Base-by-base conservation (phyloP, 1,140 invertebrate genomes). In the Muscidifurax raptorellus region DNA sequence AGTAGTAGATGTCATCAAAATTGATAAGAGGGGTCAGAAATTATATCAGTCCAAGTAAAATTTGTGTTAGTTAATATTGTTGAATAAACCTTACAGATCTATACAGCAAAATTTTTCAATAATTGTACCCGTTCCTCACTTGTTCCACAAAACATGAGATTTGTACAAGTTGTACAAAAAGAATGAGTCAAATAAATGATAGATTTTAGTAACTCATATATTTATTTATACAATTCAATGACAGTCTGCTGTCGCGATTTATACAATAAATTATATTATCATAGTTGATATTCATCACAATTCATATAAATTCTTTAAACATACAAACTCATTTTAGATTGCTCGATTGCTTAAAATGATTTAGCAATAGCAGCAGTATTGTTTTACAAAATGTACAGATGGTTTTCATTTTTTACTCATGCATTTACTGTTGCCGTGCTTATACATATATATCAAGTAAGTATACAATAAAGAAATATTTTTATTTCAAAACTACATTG, bases 1-100 rank as follows among this genome's bases (percentile, higher is more conserved):
- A 88, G 85, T 86, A 89, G 79, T 80, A 88, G 59, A 79, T 74
- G 75, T 83, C 82, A 84, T 79, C 44, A 59, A 78, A 83, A 79
- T 79, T 67, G 59, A 71, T 83, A 71, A 83, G 25, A 87, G 86
- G 82, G 86, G 69, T 84, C 87, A 88, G 12, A 78, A 88, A 74
- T 87, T 88, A 83, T 85, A 89, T 89, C 88, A 82, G 86, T 88
- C 86, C 82, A 85, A 72, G 76, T 89, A 88, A 89, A 67, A 87
- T 88, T 89, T 89, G 74, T 87, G 87, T 89, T 88, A 86, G 79
- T 72, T 30, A 85, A 85, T 89, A 88, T 88, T 86, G 80, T 88
- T 88, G 85, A 89, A 89, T 89, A 89, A 89, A 89, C 86, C 83
- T 85, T 86, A 87, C 84, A 85, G 83, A 86, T 79, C 66, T 59